phyloP scores from a whole-genome alignment of 2,888 invertebrate genomes.

The Leptinotarsa haldemani region DNA sequence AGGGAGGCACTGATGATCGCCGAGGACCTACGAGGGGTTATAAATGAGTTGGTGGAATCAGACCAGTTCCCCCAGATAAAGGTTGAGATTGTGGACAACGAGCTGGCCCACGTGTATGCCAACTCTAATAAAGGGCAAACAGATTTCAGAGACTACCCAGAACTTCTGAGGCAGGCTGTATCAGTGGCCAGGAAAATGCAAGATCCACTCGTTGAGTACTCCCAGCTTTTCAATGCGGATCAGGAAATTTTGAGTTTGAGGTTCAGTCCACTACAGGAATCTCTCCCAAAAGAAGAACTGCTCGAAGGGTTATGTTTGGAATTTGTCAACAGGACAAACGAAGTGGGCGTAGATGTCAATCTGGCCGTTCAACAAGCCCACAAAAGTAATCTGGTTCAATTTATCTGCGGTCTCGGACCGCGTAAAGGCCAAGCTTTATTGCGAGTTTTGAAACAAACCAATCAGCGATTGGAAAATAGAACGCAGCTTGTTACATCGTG shows the following conservation, averaged over 20 bases:
- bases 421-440: conserved; percentile 91
- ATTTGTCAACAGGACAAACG: conserved; percentile 95
- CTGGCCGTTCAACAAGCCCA: conserved; percentile 90
- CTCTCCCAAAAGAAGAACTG: conserved; percentile 79
- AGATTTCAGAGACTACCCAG: conserved; percentile 95
- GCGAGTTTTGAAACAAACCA: conserved; percentile 89
- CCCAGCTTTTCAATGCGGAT: conserved; percentile 94
- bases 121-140: conserved; percentile 86
- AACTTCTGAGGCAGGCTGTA: conserved; percentile 89
- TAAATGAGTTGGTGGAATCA: conserved; percentile 80
- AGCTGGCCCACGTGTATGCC: conserved; percentile 91
- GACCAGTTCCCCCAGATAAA: conserved; percentile 89
- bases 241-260: conserved; percentile 96
- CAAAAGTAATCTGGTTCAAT: conserved; percentile 91
- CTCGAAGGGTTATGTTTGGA: conserved; percentile 88
- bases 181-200: conserved; percentile 92
- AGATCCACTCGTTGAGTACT: conserved; percentile 96
- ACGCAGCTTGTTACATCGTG: conserved; percentile 95
- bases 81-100: conserved; percentile 94
- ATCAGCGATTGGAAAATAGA: conserved; percentile 91
- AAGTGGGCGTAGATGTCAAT: conserved; percentile 98
- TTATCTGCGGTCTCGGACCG: conserved; percentile 96
- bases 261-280: conserved; percentile 84
- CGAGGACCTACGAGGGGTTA: conserved; percentile 80
- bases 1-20: conserved; percentile 86